Base-by-base conservation (phyloP, 2,797 vertebrate species). In the Sorex maritimensis region DNA sequence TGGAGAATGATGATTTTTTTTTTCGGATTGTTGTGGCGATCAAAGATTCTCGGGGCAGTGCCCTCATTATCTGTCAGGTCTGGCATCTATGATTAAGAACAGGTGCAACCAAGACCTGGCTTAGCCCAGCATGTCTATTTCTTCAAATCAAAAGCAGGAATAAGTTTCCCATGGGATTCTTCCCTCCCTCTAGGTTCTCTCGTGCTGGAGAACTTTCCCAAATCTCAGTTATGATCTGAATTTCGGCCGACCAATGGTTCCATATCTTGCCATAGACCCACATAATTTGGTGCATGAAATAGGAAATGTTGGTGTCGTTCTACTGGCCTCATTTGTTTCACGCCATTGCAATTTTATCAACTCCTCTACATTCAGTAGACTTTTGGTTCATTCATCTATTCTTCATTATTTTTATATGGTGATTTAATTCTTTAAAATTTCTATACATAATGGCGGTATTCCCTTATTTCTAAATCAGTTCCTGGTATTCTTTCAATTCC, bases 1-100 rank as follows among this genome's bases (percentile, higher is more conserved):
- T 1, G 19, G 34, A 38, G 61, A 58, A 26, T 79, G 26, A 63
- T 24, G 5, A 17, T 28, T 28, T 65, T 65, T 46, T 34, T 74
- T 58, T 13, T 58, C 41, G 80, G 34, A 74, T 52, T 67, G 61
- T 68, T 77, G 9, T 2, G 5, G 80, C 65, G 67, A 87, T 95
- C 93, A 92, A 91, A 94, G 94, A 80, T 85, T 91, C 74, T 41
- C 28, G 24, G 74, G 52, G 88, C 69, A n/a, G 69, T 41, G 38
- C 65, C 88, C 88, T 94, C 86, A 90, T 91, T 92, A 92, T 86
- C 96, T 95, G 67, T 91, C 44, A 86, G 77, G 84, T 5, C 38
- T n/a, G 38, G 63, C 1, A 0, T 83, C 88, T 85, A 0, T 95
- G 94, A 95, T 96, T 94, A 49, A 89, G 58, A 95, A 92, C 94